phyloP scores from a whole-genome alignment of 2,797 vertebrate species.

The Otolemur crassicaudatus region DNA sequence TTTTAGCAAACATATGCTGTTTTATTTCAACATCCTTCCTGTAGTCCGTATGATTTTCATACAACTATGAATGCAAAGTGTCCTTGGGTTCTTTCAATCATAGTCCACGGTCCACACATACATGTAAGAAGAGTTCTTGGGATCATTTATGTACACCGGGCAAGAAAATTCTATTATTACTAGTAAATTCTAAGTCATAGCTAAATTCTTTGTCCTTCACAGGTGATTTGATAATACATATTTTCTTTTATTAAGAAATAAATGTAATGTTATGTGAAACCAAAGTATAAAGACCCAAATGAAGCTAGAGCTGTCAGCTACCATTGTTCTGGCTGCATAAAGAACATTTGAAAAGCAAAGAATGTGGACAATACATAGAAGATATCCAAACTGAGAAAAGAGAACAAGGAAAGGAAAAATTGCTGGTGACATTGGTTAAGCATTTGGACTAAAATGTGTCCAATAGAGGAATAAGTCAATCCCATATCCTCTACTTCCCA shows the following conservation, averaged over 20 bases:
- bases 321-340: background rate
- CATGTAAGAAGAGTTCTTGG: background rate
- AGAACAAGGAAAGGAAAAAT: background rate
- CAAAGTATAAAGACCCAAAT: background rate
- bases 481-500: background rate
- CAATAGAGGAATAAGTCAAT: background rate
- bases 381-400: background rate
- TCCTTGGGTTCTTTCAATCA: background rate
- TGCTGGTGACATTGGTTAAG: background rate
- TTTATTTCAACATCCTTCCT: background rate
- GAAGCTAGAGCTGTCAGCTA: background rate
- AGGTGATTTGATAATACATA: background rate
- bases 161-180: background rate
- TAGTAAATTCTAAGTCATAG: background rate
- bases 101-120: background rate
- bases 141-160: too few species aligned
- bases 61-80: background rate
- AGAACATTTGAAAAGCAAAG: background rate
- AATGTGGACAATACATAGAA: background rate
- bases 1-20: background rate
- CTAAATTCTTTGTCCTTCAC: background rate
- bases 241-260: conserved; percentile 4
- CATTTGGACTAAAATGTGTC: background rate
- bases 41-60: background rate
- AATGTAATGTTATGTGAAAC: background rate